Evolutionary conservation across 2,888 invertebrate genomes (phyloP), one percentile per base, ranked within the genome.

Genomic region (Drosophila anomalata): DNA sequence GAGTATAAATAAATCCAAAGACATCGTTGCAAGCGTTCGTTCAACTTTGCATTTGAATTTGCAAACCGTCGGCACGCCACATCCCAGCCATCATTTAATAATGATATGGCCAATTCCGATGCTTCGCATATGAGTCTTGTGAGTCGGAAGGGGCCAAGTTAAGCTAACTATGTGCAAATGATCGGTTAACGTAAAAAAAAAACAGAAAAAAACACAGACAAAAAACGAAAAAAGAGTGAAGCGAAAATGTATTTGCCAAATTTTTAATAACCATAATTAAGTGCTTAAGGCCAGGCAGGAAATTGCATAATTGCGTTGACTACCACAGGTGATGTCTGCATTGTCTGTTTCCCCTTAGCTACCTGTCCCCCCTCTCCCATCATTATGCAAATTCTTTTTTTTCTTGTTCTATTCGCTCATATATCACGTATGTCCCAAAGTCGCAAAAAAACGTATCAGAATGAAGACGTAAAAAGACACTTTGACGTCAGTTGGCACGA

Each of bases 261-360:
- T 56, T 68, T 59, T 78, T 78, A 78, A 79, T 74, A 65, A 63
- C 58, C 53, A 62, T 68, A 76, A 76, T 78, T 78, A 79, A 65
- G 57, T 56, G 74, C 26, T 77, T 61, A 46, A 39, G 61, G 75
- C 39, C 22, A 44, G 41, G 17, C 66, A 48, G 50, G 33, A 55
- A 44, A 60, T 75, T 77, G 61, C 67, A 57, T 48, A 62, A 67
- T 48, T 62, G 31, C 36, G 48, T 39, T 60, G 54, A 56, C 22
- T 24, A 36, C 17, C 50, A 31, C 4, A 3, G 39, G 39, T 39
- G 39, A 42, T 42, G 20, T 42, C 42, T 42, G 42, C 42, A 42
- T 33, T 2, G 31, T 55, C 17, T 50, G 12, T 1, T 9, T 24
- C 33, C 22, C 12, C 20, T 17, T 12, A 0, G 4, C 11, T n/a